phyloP scores from a whole-genome alignment of 2,113 vertebrate genomes.

The Lepisosteus oculatus region DNA sequence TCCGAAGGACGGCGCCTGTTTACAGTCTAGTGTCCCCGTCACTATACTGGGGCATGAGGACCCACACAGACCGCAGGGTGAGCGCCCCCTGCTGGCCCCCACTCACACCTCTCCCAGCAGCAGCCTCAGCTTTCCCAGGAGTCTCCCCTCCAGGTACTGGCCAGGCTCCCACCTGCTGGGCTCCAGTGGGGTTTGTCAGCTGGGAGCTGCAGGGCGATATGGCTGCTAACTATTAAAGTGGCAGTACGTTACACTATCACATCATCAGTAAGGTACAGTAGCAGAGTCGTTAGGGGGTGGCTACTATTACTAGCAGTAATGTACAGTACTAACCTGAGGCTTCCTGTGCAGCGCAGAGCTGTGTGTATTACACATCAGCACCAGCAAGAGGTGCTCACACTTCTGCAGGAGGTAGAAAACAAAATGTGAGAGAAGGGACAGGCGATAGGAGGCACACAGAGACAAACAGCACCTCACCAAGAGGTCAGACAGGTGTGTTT shows the following conservation, averaged over 20 bases:
- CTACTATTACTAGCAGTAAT: not conserved
- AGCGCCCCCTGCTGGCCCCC: no score
- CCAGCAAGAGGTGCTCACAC: slow-evolving; percentile 46
- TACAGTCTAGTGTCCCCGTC: no score
- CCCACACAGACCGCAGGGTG: no score
- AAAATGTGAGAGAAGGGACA: not conserved
- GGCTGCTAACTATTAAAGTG: not conserved
- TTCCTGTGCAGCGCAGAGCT: slow-evolving; percentile 22
- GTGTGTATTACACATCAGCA: slow-evolving; percentile 36
- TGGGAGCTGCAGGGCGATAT: not conserved
- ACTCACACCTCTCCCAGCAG: no score
- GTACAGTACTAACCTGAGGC: slow-evolving; percentile 18
- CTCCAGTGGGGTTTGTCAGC: not conserved
- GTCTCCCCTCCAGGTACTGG: no score
- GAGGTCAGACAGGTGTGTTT: no score
- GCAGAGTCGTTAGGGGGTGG: not conserved
- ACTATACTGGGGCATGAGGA: no score
- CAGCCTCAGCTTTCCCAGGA: no score
- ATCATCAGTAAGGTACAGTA: not conserved
- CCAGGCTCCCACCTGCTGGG: no score
- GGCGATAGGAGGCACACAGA: no score
- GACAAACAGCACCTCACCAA: no score
- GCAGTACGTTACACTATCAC: not conserved
- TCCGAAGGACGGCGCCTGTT: no score
- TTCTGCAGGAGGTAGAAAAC: slow-evolving; percentile 28